Evolutionary conservation across 2,113 vertebrate genomes (phyloP), one percentile per base, ranked within the genome.

Genomic region (Poeciliopsis prolifica): DNA sequence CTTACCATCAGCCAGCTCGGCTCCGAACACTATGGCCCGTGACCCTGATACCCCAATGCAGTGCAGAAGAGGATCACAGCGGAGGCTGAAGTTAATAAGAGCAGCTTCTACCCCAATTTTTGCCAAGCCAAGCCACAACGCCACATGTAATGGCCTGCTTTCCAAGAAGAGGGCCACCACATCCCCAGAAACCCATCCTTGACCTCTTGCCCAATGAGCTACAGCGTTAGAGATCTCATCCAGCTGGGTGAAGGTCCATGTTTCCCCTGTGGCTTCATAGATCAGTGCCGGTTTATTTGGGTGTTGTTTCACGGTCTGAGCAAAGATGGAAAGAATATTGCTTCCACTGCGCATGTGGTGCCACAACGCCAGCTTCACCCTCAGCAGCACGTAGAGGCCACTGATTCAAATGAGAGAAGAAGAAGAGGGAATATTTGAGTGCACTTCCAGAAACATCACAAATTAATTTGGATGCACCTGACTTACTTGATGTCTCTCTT

Each of bases 151-250:
- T 0, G 96, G 97, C 22, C 95, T 91, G 72, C 96, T 96, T 83
- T 97, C 97, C 95, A 97, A 95, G 80, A 97, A 96, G 51, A 98
- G 29, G 0, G 97, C 97, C 4, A 97, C 92, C 71, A 97, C 96
- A 3, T 97, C 96, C 0, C 97, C 97, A 0, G 89, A 71, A 0
- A n/a, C 72, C 74, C 95, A 96, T 26, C 97, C 97, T 60, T 95
- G 93, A 79, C 78, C 87, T 63, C 65, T 77, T 15, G 95, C 95
- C 87, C 94, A 94, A 62, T 95, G 93, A 13, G 93, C 96, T 72
- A 97, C 96, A 0, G 93, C 87, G 0, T 96, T 96, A 63, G 95
- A 96, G 62, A 94, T 89, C 61, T 94, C 90, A 0, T 97, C 96
- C 72, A 98, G 87, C 85, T 93, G 91, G 2, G 83, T 68, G 66